A percentile compares a stretch with the other conserved stretches of the same genome.
Evolutionary conservation across 2,888 invertebrate genomes (phyloP).

Genomic region (Masnerella sp.): DNA sequence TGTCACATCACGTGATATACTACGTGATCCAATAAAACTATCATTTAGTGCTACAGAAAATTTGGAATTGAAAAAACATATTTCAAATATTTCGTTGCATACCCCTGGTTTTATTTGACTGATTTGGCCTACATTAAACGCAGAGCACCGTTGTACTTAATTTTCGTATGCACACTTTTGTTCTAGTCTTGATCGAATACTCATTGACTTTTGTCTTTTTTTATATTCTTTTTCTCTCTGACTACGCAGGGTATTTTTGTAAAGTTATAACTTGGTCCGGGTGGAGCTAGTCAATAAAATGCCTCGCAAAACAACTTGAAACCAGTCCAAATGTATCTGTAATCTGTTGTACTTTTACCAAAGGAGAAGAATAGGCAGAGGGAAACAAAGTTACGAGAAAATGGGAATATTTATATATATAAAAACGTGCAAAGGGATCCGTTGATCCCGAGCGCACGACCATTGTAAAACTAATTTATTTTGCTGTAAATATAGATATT

Average conservation of each 20-base stretch:
- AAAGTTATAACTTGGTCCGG: conserved; percentile 45
- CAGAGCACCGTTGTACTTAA: conserved; percentile 26
- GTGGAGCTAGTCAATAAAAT: conserved; percentile 53
- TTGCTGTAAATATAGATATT: conserved; percentile 63
- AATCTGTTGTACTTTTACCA: conserved; percentile 17
- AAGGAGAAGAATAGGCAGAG: not conserved
- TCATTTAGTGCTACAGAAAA: too few species aligned
- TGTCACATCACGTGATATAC: too few species aligned
- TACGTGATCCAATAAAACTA: too few species aligned
- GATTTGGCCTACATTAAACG: conserved; percentile 14
- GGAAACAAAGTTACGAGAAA: conserved; percentile 7
- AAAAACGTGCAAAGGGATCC: conserved; percentile 20
- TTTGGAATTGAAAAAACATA: too few species aligned
- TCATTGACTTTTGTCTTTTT: conserved; percentile 27
- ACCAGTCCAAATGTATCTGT: conserved; percentile 44
- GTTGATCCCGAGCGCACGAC: conserved; percentile 18
- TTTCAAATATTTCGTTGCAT: too few species aligned
- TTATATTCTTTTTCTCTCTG: conserved; percentile 36
- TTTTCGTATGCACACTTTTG: conserved; percentile 24
- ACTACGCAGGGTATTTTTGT: conserved; percentile 49
- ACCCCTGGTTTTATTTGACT: too few species aligned
- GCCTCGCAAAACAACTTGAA: conserved; percentile 47
- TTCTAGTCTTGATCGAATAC: conserved; percentile 29
- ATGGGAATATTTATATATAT: conserved; percentile 32
- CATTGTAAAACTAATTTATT: conserved; percentile 58